Evolutionary conservation across 2,113 vertebrate genomes (phyloP), one percentile per base, ranked within the genome.

Genomic region (Hemiscyllium ocellatum): DNA sequence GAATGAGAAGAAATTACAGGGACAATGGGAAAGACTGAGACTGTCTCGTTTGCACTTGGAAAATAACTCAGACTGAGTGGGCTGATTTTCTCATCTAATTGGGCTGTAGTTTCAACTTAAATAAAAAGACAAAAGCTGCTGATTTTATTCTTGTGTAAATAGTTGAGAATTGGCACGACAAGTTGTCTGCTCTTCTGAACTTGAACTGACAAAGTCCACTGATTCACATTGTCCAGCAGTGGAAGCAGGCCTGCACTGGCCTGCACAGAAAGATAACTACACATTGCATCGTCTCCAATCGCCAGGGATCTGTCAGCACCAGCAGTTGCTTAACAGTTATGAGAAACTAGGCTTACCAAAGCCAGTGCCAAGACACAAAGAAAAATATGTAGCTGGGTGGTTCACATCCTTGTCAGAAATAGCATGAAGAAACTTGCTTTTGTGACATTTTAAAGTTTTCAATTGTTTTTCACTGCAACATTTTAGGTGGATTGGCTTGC

Each of bases 211-310:
- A 19, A 42, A 93, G 89, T 42, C 89, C 89, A 66, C 61, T 91
- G 89, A 91, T 33, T 91, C 89, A 93, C 89, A 68, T 93, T 93
- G 89, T 93, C 89, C 61, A 66, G 68, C 33, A 3, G 37, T 66
- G 6, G 61, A 37, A 93, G 61, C 89, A 93, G 89, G 89, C 37
- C 89, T 93, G 89, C 89, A 93, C 89, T 93, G 89, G 89, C 89
- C 61, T 93, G 89, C 61, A 3, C 33, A 66, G 33, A 68, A 66
- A 42, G 89, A 93, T 66, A 66, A 22, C 89, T 93, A 93, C 7
- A 66, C 17, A 42, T 61, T 66, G 61, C 17, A 1, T 61, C 89
- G 8, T 61, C 89, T 66, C 89, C 19, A 5, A 93, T 91, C 61
- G 61, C 89, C 89, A 91, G 89, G 19, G 10, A 91, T 93, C 89